Percentiles rank a stretch among this genome's conserved stretches.
Conservation (phyloP, 2,113 vertebrate genomes). For the Pseudorhombus dupliciocellatus region DNA sequence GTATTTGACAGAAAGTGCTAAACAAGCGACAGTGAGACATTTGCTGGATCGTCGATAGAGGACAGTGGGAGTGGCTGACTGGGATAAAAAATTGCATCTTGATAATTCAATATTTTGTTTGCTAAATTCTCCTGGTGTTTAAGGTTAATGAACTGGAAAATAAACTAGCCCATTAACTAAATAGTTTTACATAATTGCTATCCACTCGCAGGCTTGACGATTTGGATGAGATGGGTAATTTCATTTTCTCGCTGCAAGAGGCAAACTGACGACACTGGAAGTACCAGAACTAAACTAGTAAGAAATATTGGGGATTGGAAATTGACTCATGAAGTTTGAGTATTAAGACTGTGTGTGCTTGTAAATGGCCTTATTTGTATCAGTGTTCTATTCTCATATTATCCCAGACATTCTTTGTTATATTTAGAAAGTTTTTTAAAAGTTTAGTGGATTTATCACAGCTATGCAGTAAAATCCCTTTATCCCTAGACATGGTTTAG, state of each 20-base stretch:
- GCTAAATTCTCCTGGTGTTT: constrained; percentile 34
- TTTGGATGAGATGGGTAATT: constrained; percentile 21
- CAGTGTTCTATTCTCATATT: neutral
- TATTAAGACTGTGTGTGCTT: neutral
- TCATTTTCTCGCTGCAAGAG: constrained; percentile 8
- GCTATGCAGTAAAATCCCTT: neutral
- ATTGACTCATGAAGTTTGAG: neutral
- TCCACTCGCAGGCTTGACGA: constrained; percentile 32
- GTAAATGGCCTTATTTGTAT: neutral
- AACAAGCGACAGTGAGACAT: constrained; percentile 7
- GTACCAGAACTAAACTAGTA: neutral
- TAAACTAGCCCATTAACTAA: constrained; percentile 34
- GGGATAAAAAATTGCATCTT: constrained; percentile 19
- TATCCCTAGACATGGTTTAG: neutral
- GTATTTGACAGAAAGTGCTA: neutral
- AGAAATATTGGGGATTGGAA: neutral
- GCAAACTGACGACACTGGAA: constrained; percentile 2
- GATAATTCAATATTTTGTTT: constrained; percentile 40
- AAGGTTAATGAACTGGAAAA: constrained; percentile 46
- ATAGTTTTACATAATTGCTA: constrained; percentile 39
- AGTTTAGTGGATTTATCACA: neutral
- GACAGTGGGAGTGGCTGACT: constrained; percentile 26
- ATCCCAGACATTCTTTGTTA: neutral
- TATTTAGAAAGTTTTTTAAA: neutral
- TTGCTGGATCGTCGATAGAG: constrained; percentile 10